Evolutionary conservation across 2,113 vertebrate species (phyloP).

Genomic region (Trichechus manatus): DNA sequence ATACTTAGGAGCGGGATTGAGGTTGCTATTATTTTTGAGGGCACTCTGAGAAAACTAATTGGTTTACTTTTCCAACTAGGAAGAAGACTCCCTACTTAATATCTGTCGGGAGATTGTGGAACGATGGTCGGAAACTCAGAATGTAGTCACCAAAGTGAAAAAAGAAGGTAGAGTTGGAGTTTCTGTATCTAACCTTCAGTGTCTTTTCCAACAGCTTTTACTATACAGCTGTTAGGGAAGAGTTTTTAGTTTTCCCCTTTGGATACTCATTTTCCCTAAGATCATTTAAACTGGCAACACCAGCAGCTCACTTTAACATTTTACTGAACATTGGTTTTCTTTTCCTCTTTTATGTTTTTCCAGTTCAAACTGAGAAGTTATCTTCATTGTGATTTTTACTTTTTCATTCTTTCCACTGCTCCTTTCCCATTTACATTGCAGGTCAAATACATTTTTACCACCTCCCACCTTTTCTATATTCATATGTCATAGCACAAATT

Average conservation of each 20-base stretch:
- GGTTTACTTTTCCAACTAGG: constrained; percentile 86
- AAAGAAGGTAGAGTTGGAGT: constrained; percentile 86
- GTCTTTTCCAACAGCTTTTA: background rate
- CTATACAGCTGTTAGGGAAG: background rate
- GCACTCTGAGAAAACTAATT: constrained; percentile 26
- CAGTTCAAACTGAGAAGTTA: background rate
- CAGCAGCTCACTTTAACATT: background rate
- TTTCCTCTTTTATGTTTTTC: background rate
- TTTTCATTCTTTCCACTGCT: background rate
- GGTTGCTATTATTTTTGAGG: background rate
- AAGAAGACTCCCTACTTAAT: constrained; percentile 92
- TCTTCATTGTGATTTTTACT: background rate
- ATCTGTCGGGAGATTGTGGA: constrained; percentile 95
- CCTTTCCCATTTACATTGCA: background rate
- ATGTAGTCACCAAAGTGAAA: constrained; percentile 84
- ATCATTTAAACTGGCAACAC: background rate
- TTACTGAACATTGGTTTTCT: background rate
- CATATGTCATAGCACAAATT: background rate
- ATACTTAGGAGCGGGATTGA: background rate
- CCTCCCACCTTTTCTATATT: background rate
- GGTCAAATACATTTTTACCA: background rate
- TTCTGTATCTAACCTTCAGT: background rate
- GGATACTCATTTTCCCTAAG: background rate
- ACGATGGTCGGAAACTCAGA: constrained; percentile 92
- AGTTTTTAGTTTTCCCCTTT: background rate